A percentile compares a stretch with the other conserved stretches of the same genome.
phyloP scores from a whole-genome alignment of 92 coral and sea anemone genomes.

The Phymanthus crucifer region DNA sequence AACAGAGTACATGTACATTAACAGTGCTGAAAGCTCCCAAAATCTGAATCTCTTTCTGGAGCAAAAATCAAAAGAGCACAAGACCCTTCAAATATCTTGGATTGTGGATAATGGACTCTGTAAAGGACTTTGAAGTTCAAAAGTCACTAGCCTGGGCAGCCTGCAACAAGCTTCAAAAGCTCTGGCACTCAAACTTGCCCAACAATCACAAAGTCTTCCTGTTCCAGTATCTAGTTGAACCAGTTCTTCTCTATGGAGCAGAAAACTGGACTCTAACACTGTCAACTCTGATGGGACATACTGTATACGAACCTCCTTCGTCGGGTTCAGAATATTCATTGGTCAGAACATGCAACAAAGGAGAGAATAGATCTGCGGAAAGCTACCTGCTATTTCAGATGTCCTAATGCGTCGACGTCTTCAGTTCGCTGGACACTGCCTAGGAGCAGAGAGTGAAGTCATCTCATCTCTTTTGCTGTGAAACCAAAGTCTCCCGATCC shows the following conservation, averaged over 20 bases:
- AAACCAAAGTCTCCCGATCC: too few relatives aligned
- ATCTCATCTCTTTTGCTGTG: neutral
- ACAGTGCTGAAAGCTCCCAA: neutral
- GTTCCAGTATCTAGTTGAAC: neutral
- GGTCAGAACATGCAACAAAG: neutral
- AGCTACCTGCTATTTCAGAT: neutral
- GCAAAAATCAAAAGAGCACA: too few relatives aligned
- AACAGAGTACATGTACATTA: conserved; percentile 17
- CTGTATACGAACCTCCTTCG: too few relatives aligned
- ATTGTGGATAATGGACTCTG: too few relatives aligned
- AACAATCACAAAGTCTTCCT: neutral
- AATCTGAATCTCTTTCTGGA: conserved; percentile 8
- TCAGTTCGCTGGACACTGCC: too few relatives aligned
- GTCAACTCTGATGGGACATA: neutral
- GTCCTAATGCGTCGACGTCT: too few relatives aligned
- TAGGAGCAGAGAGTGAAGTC: too few relatives aligned
- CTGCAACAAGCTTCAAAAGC: conserved; percentile 1
- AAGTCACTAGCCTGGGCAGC: conserved; percentile 43
- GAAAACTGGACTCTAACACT: neutral
- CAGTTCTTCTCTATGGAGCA: neutral
- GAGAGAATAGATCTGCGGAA: neutral
- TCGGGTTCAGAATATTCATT: too few relatives aligned
- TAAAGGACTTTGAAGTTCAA: conserved; percentile 37
- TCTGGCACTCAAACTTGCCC: neutral
- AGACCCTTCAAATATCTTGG: too few relatives aligned